Base-by-base conservation (phyloP, 1,140 invertebrate species). In the Melitaea cinxia region DNA sequence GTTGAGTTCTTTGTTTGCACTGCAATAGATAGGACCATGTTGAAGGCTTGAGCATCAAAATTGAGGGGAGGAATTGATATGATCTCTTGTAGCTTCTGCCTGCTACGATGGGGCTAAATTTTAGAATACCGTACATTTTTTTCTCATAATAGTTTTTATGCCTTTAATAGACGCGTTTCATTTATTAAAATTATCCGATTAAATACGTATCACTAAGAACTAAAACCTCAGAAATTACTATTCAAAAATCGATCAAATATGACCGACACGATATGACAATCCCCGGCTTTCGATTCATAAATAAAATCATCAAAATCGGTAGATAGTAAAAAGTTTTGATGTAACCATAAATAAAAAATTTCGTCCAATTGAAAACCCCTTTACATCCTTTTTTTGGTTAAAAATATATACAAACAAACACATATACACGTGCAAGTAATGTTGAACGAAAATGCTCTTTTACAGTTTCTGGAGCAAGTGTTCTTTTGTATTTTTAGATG, bases 401-500 rank as follows among this genome's bases (percentile, higher is more conserved):
- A 15, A 39, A 12, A 15, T 15, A 42, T 42, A 17, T 42, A 42
- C 9, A 42, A 17, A 47, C 19, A 47, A 23, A 47, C 21, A 14
- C 2, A 47, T 21, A 1, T 47, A 24, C 9, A 47, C 37, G 14
- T 21, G 39, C 19, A 6, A 4, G 10, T 7, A 19, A 47, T n/a
- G 21, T 23, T 7, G 42, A 21, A 12, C 0, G 42, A 23, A 47
- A 47, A 21, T 17, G 42, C 42, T 23, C 42, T 58, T 58, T 58
- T 58, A 49, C 24, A 47, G 56, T 58, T 58, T 58, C 56, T 58
- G 26, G 56, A 58, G 19, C 56, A 58, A 58, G 56, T 47, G 56
- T 47, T 58, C 56, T 58, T 49, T 58, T 58, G 56, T 58, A 58
- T 58, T 58, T 56, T 58, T 58, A 58, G 56, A 47, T 58, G 56